phyloP scores from a whole-genome alignment of 2,888 invertebrate genomes.

The Andricus curvator region DNA sequence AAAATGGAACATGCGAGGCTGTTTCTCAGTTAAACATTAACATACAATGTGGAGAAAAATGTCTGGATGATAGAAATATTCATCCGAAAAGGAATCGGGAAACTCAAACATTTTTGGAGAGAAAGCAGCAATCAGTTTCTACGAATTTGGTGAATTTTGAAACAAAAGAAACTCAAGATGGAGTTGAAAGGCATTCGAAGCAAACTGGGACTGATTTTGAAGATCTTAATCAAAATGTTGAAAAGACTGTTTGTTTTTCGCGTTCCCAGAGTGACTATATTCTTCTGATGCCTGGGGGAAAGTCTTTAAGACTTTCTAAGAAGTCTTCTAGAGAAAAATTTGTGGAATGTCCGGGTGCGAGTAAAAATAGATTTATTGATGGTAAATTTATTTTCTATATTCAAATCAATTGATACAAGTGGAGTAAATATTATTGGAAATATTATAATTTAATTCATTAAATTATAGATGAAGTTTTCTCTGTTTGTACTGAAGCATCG shows the following conservation, averaged over 20 bases:
- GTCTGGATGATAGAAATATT: not conserved
- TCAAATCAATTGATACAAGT: not conserved
- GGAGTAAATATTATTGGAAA: not conserved
- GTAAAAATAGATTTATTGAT: not conserved
- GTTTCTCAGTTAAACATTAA: slow-evolving; percentile 52
- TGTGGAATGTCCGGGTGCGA: not conserved
- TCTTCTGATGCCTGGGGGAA: slow-evolving; percentile 48
- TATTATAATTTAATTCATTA: not conserved
- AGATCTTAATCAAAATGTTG: not conserved
- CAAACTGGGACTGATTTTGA: slow-evolving; percentile 14
- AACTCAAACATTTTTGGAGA: slow-evolving; percentile 30
- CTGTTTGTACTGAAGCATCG: slow-evolving; percentile 22
- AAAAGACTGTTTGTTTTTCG: not conserved
- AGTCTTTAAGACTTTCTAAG: slow-evolving; percentile 45
- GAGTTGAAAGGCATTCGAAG: not conserved
- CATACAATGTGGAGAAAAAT: slow-evolving; percentile 40
- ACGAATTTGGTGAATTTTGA: slow-evolving; percentile 10
- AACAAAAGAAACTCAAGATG: slow-evolving; percentile 10
- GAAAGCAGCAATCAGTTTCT: slow-evolving; percentile 24
- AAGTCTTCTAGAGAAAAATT: slow-evolving; percentile 34
- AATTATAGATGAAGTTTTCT: slow-evolving; percentile 2
- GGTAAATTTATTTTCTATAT: not conserved
- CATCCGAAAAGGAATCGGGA: not conserved
- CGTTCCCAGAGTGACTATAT: slow-evolving; percentile 46
- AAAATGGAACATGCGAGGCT: slow-evolving; percentile 51